Evolutionary conservation across 2,797 vertebrate species (phyloP).

Genomic region (Acropternis orthonyx): DNA sequence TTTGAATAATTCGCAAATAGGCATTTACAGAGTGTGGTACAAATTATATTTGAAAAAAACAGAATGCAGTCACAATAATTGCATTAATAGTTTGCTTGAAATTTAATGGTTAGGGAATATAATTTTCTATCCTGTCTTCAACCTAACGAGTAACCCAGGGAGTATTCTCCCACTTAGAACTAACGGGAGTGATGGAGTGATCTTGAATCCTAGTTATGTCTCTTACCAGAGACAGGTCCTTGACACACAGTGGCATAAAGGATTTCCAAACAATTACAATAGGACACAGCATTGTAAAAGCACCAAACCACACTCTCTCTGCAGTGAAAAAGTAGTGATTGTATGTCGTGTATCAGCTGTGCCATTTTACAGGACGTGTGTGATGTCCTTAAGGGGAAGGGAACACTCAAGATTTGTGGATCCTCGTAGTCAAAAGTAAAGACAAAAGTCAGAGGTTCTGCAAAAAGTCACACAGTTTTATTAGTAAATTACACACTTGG

Average conservation of each 20-base stretch:
- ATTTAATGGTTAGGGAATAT: background rate
- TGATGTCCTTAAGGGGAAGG: background rate
- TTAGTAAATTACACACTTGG: background rate
- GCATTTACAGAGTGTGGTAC: background rate
- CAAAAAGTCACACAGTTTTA: background rate
- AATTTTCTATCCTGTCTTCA: background rate
- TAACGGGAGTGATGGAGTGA: accelerated
- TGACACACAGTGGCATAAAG: background rate
- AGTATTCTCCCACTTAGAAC: background rate
- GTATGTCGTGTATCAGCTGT: background rate
- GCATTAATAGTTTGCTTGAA: background rate
- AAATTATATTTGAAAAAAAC: background rate
- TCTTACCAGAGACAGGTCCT: background rate
- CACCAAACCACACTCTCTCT: background rate
- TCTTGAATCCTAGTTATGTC: background rate
- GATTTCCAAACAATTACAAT: background rate
- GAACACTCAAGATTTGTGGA: background rate
- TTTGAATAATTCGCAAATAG: background rate
- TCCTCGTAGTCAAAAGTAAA: background rate
- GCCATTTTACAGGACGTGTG: background rate
- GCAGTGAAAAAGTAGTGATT: background rate
- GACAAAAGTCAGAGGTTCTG: background rate
- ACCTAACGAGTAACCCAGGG: background rate
- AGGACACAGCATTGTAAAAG: background rate
- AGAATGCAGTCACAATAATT: background rate